Base-by-base conservation (phyloP, 30 jellyfish, hydroid and myxozoan genomes). In the Hydractinia symbiolongicarpus region DNA sequence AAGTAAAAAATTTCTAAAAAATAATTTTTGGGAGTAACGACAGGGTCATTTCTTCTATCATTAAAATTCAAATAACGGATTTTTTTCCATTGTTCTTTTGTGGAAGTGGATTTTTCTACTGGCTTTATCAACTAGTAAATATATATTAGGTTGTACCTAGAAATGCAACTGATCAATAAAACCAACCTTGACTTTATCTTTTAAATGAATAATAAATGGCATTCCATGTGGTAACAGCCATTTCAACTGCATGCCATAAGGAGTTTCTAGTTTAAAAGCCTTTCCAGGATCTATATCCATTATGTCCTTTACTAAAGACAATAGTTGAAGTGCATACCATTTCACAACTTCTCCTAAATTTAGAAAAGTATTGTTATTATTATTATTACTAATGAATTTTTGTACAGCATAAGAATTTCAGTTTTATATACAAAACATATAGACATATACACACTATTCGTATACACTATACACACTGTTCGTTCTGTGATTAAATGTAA, bases 141-240 rank as follows among this genome's bases (percentile, higher is more conserved):
- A 30, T 30, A 30, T 30, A 30, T 30, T 30, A 30, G 44, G 44
- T 30, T 30, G 44, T 30, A 30, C 44, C 44, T 30, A 30, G 2
- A 30, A 30, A 30, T 30, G 44, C 44, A 30, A 30, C 44, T 30
- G 44, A 30, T 30, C 2, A 30, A 30, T 30, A 30, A 30, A 30
- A 30, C 44, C 44, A 30, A 90, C 97, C 94, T 90, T 90, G 54
- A 55, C 61, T 54, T 85, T 90, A 79, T 90, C 97, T 76, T 90
- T 90, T 74, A 90, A 86, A 85, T 90, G 97, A 57, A 86, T 73
- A 7, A 85, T 79, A 73, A 90, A 86, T 15, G 94, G 94, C 97
- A 86, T 90, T 66, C 97, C 97, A 62, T 93, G 84, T 9, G 95
- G 96, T 56, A 90, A 82, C 66, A 79, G 68, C 97, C 97, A 90